Conservation (phyloP, 2,888 invertebrate species). For the Pogonocherus hispidulus region DNA sequence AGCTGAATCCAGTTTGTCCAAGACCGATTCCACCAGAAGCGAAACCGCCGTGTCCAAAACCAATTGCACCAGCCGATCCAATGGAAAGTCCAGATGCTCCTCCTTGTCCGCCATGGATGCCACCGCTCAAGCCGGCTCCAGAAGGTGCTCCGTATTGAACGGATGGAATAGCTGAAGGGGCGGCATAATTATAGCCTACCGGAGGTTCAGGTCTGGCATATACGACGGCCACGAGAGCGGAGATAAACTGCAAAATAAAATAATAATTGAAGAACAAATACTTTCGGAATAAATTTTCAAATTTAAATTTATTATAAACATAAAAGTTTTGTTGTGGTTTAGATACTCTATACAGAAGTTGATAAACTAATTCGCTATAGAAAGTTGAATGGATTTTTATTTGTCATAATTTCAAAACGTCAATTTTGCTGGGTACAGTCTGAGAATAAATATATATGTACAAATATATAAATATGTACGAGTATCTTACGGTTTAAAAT, state of each 20-base stretch:
- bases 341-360: no score
- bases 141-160: constrained; percentile 21
- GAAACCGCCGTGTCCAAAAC: constrained; percentile 23
- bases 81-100: constrained; percentile 20
- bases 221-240: constrained; percentile 72
- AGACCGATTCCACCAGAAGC: constrained; percentile 17
- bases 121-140: constrained; percentile 3
- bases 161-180: constrained; percentile 37
- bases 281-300: no score
- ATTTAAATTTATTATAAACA: no score
- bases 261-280: no score
- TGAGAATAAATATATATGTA: no score
- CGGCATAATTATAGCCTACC: constrained; percentile 70
- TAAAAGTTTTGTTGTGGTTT: no score
- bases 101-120: not conserved
- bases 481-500: no score
- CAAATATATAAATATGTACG: no score
- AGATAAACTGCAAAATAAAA: constrained; percentile 56
- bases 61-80: constrained; percentile 45
- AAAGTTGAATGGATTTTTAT: no score
- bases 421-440: no score
- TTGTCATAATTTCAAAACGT: no score
- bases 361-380: no score
- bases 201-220: constrained; percentile 76
- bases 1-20: not conserved